A percentile compares a stretch with the other conserved stretches of the same genome.
Conservation (phyloP, 2,888 invertebrate genomes). For the Anticlea derivata region DNA sequence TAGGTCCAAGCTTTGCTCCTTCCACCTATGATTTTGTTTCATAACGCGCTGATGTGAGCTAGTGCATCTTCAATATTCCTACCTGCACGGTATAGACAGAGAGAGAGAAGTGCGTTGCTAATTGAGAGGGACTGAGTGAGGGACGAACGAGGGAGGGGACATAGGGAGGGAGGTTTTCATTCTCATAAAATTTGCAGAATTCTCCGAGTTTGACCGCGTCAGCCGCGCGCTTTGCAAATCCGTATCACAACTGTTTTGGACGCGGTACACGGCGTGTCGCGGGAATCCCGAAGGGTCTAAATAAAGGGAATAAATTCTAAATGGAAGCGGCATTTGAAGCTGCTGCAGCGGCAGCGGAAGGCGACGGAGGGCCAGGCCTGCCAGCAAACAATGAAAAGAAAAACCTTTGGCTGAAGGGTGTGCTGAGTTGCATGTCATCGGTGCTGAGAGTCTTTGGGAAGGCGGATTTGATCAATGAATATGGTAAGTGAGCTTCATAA, state of each 20-base stretch:
- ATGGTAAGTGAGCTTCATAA: conserved; percentile 6
- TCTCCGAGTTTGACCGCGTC: background rate
- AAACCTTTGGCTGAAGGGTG: conserved; percentile 8
- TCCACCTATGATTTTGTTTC: too few species aligned
- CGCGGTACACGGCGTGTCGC: too few species aligned
- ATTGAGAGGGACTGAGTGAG: too few species aligned
- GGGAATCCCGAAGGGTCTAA: too few species aligned
- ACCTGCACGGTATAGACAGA: too few species aligned
- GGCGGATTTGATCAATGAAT: conserved; percentile 6
- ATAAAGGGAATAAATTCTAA: background rate
- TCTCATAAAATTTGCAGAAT: background rate
- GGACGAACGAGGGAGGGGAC: too few species aligned
- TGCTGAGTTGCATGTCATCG: conserved; percentile 18
- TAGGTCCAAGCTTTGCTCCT: too few species aligned
- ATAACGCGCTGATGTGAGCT: too few species aligned
- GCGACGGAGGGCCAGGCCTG: background rate
- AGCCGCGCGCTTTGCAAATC: background rate
- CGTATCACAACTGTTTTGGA: background rate
- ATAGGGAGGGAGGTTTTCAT: too few species aligned
- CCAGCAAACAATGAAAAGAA: conserved; percentile 2
- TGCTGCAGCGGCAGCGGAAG: background rate
- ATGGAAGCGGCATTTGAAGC: conserved; percentile 8
- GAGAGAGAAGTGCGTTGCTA: too few species aligned
- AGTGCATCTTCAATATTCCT: too few species aligned
- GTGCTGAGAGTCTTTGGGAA: conserved; percentile 11